Conservation (phyloP, 2,113 vertebrate species). For the Dissostichus mawsoni region DNA sequence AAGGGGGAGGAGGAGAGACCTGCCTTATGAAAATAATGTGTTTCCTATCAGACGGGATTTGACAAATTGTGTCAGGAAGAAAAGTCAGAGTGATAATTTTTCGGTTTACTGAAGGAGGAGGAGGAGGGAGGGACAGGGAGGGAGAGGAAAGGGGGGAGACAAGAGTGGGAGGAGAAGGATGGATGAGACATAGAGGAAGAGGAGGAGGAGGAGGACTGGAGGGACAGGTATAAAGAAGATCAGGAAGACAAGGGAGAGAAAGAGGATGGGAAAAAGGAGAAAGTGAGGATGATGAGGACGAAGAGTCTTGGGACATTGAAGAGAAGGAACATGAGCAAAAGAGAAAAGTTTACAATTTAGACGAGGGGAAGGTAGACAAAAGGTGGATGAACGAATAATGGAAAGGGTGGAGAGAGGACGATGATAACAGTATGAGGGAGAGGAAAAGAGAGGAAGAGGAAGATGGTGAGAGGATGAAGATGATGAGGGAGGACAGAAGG, state of each 20-base stretch:
- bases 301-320: not conserved
- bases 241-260: too few species aligned
- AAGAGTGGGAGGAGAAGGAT: not conserved
- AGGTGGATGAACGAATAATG: not conserved
- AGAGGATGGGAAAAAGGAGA: rapidly evolving
- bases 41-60: conserved; percentile 95
- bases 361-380: not conserved
- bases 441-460: not conserved
- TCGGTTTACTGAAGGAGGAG: conserved; percentile 88
- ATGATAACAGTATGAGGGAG: not conserved
- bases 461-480: not conserved
- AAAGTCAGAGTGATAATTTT: conserved; percentile 90
- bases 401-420: too few species aligned
- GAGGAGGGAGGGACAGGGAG: not conserved
- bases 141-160: not conserved
- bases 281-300: not conserved
- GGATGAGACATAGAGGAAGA: not conserved
- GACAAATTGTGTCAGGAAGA: conserved; percentile 95
- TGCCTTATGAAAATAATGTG: conserved; percentile 96
- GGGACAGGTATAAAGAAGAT: not conserved
- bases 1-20: conserved; percentile 77
- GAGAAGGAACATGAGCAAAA: not conserved
- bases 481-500: too few species aligned
- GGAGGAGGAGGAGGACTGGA: too few species aligned
- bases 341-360: not conserved